Base-by-base conservation (phyloP, 2,113 vertebrate genomes). In the Ophthalmolycus amberensis region DNA sequence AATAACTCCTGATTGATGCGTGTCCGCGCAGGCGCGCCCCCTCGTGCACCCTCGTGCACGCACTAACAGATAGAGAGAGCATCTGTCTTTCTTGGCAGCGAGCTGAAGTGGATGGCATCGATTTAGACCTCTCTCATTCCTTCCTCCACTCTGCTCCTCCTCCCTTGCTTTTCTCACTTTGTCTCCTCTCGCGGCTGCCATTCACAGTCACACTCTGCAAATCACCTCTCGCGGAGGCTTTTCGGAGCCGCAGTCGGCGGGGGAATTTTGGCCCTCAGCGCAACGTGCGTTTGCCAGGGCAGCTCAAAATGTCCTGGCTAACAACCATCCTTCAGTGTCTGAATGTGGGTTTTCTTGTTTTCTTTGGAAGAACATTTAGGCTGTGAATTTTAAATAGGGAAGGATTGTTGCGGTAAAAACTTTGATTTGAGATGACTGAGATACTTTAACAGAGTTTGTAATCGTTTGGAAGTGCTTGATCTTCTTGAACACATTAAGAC, bases 21-120 rank as follows among this genome's bases (percentile, higher is more conserved):
- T 83, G 86, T 79, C 69, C 52, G 80, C 25, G 59, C 46, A 42
- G 18, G 40, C 75, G 40, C 37, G 40, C 27, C 10, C 46, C 22
- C 27, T 4, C 29, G 14, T 58, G 54, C 54, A 44, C 34, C 16
- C 44, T 3, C 25, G 11, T 18, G 29, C 58, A 40, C 82, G 64
- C 63, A 84, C 60, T 62, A 58, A 20, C 70, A 81, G 75, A 85
- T 63, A 83, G 79, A 89, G 77, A 71, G 78, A 91, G 90, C 91
- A 91, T 93, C 92, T 91, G 88, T 92, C 89, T 94, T 86, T 86
- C 85, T 78, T 89, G 89, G 90, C 90, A 86, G 77, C 22, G 68
- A 84, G 79, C 75, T 89, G 85, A 77, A 85, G 86, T 89, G 82
- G 89, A 92, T 88, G 80, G 80, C 91, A 85, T 92, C 87, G 88